A percentile compares a stretch with the other conserved stretches of the same genome.
phyloP scores from a whole-genome alignment of 2,888 invertebrate species.

The Cryptophagus acutangulus region DNA sequence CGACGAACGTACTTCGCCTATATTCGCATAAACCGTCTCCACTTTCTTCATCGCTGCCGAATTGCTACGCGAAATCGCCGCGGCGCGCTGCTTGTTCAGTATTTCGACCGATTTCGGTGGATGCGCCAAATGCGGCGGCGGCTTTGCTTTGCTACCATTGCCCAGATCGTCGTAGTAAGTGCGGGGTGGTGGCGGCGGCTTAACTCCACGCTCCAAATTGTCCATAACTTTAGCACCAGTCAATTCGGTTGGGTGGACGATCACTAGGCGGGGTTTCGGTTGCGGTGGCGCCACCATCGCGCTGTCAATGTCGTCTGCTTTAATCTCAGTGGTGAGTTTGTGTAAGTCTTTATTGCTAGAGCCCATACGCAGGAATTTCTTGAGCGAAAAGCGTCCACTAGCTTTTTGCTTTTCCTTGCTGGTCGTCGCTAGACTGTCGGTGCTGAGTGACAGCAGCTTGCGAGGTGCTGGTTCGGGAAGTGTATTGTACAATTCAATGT shows the following conservation, averaged over 20 bases:
- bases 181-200: constrained; percentile 72
- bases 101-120: constrained; percentile 63
- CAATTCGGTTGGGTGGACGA: constrained; percentile 82
- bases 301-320: constrained; percentile 17
- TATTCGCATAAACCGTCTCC: constrained; percentile 74
- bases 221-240: constrained; percentile 58
- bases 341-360: constrained; percentile 62
- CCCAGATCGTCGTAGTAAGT: constrained; percentile 52
- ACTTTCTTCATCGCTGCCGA: constrained; percentile 20
- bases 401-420: constrained; percentile 64
- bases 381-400: constrained; percentile 72
- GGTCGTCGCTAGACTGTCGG: constrained; percentile 59
- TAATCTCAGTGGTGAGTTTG: constrained; percentile 51
- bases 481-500: constrained; percentile 19
- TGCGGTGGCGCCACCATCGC: constrained; percentile 18
- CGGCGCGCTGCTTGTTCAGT: constrained; percentile 51
- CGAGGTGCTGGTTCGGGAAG: constrained; percentile 66
- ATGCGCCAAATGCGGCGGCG: constrained; percentile 57
- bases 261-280: constrained; percentile 56
- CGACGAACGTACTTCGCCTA: constrained; percentile 77
- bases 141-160: constrained; percentile 49
- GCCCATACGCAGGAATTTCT: constrained; percentile 77
- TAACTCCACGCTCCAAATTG: no score
- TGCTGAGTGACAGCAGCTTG: constrained; percentile 67
- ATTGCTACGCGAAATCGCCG: constrained; percentile 28